Evolutionary conservation across 92 coral and sea anemone genomes (phyloP).

Genomic region (Heteractis magnifica): DNA sequence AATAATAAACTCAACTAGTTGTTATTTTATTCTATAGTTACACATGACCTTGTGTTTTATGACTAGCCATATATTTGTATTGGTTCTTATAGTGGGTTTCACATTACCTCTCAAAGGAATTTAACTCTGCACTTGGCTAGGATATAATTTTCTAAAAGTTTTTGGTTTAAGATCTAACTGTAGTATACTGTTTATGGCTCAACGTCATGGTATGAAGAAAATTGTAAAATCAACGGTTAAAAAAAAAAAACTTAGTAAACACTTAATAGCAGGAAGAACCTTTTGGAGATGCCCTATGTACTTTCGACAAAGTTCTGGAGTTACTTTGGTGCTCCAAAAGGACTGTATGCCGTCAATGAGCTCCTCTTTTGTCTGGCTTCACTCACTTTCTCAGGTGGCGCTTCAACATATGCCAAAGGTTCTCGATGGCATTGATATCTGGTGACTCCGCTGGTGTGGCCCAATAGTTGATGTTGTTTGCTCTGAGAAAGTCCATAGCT

Average conservation of each 20-base stretch:
- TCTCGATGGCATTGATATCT: slow-evolving; percentile 22
- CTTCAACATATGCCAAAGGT: slow-evolving; percentile 31
- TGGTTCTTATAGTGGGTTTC: not conserved
- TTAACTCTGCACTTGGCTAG: no score
- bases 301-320: not conserved
- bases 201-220: no score
- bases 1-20: not conserved
- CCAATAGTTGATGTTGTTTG: slow-evolving; percentile 27
- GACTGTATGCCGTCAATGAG: slow-evolving; percentile 9
- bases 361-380: slow-evolving; percentile 27
- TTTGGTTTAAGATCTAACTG: no score
- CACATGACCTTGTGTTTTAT: not conserved
- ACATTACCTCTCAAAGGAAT: no score
- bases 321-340: slow-evolving; percentile 21
- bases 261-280: slow-evolving; percentile 9
- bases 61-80: not conserved
- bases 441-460: slow-evolving; percentile 36
- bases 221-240: no score
- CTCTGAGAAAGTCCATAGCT: slow-evolving; percentile 16
- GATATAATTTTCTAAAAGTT: no score
- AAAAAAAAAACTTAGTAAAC: not conserved
- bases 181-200: no score
- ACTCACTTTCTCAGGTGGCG: not conserved
- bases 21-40: not conserved
- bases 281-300: slow-evolving; percentile 8